phyloP scores from a whole-genome alignment of 1,140 invertebrate species.

The Eumeta japonica region DNA sequence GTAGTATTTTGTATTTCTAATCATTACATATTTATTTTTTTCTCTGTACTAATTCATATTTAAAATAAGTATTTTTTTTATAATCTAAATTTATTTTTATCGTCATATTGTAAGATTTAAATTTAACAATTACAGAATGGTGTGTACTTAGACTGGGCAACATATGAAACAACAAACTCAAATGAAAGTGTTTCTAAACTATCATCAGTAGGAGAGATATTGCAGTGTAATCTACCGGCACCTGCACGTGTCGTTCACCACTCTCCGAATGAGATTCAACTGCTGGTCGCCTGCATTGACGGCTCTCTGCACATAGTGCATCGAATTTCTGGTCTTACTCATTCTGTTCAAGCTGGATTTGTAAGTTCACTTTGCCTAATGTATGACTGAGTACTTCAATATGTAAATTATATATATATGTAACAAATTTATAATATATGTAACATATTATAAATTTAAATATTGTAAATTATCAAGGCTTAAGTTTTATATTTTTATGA shows the following conservation, averaged over 20 bases:
- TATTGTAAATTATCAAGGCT: too few relatives aligned
- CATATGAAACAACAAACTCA: conserved; percentile 26
- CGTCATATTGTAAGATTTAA: too few relatives aligned
- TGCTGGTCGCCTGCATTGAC: conserved; percentile 42
- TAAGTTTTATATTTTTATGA: too few relatives aligned
- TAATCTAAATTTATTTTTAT: too few relatives aligned
- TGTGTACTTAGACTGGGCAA: conserved; percentile 37
- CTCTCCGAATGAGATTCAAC: conserved; percentile 25
- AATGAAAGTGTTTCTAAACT: conserved; percentile 22
- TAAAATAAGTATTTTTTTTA: conserved; percentile 1
- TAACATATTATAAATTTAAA: neutral
- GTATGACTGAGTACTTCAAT: too few relatives aligned
- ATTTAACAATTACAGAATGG: conserved; percentile 36
- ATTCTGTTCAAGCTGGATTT: conserved; percentile 33
- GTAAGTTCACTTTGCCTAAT: conserved; percentile 22
- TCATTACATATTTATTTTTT: too few relatives aligned
- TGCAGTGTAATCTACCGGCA: conserved; percentile 27
- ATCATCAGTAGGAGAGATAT: conserved; percentile 16
- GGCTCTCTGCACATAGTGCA: conserved; percentile 39
- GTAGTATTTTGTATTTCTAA: too few relatives aligned
- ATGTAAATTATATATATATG: too few relatives aligned
- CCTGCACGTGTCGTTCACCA: conserved; percentile 29
- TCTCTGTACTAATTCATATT: too few relatives aligned
- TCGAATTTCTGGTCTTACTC: conserved; percentile 25
- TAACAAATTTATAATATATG: too few relatives aligned